Conservation (phyloP, 1,140 invertebrate species). For the Diprion similis region DNA sequence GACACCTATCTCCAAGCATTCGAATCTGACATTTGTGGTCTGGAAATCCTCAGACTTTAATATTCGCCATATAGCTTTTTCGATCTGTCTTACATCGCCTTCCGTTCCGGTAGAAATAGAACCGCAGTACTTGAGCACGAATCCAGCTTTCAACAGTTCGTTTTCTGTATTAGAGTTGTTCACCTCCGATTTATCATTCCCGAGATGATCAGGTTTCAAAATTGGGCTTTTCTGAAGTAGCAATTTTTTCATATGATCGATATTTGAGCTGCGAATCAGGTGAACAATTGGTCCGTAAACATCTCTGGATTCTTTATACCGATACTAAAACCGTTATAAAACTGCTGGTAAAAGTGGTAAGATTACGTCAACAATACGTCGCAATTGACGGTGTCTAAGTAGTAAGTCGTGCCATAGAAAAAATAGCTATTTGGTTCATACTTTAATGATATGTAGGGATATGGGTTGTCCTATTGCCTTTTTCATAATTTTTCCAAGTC, state of each 20-base stretch:
- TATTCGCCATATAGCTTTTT: slow-evolving; percentile 58
- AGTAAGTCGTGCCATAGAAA: no score
- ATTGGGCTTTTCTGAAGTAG: slow-evolving; percentile 31
- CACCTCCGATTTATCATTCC: slow-evolving; percentile 16
- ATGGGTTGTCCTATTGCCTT: slow-evolving; percentile 61
- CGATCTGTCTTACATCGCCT: slow-evolving; percentile 66
- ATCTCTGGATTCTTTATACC: slow-evolving; percentile 44
- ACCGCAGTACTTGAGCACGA: slow-evolving; percentile 59
- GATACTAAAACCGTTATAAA: slow-evolving; percentile 35
- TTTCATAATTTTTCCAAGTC: slow-evolving; percentile 62
- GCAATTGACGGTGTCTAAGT: no score
- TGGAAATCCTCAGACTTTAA: slow-evolving; percentile 42
- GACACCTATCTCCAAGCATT: slow-evolving; percentile 64
- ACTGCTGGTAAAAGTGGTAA: not conserved
- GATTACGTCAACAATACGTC: not conserved
- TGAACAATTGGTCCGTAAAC: slow-evolving; percentile 52
- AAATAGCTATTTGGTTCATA: slow-evolving; percentile 29
- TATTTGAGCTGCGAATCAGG: slow-evolving; percentile 45
- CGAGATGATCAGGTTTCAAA: slow-evolving; percentile 19
- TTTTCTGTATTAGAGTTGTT: slow-evolving; percentile 12
- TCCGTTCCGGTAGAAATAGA: slow-evolving; percentile 54
- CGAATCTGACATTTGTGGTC: slow-evolving; percentile 56
- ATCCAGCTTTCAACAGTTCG: slow-evolving; percentile 49
- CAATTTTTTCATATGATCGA: slow-evolving; percentile 42
- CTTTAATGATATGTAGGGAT: slow-evolving; percentile 65